phyloP scores from a whole-genome alignment of 2,888 invertebrate species.

The Mactromeris polynyma region DNA sequence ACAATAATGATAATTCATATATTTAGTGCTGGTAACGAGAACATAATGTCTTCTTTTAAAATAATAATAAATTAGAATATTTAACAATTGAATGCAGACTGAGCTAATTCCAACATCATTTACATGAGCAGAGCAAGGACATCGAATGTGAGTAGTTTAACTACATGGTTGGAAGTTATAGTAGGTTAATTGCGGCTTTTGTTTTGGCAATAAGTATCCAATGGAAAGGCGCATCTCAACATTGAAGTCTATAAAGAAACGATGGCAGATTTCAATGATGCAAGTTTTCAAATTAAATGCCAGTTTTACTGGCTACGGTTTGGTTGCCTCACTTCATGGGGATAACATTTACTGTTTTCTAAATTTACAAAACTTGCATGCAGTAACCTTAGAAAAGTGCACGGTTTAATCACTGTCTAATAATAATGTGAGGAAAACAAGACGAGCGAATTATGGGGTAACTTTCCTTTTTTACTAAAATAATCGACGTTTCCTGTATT shows the following conservation, averaged over 20 bases:
- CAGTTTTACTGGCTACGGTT: not conserved
- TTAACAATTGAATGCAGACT: too few relatives aligned
- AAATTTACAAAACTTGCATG: not conserved
- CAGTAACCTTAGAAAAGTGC: not conserved
- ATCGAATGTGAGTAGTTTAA: not conserved
- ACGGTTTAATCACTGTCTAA: not conserved
- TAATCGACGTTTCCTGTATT: constrained; percentile 31
- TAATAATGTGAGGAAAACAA: not conserved
- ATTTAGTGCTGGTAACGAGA: too few relatives aligned
- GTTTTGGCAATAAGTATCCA: constrained; percentile 18
- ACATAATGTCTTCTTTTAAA: too few relatives aligned
- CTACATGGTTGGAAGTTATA: too few relatives aligned
- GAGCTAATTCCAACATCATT: too few relatives aligned
- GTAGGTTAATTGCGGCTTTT: not conserved
- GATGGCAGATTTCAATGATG: not conserved
- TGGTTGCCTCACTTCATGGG: not conserved
- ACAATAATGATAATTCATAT: too few relatives aligned
- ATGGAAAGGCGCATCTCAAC: not conserved
- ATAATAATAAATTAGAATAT: too few relatives aligned
- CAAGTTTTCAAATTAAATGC: constrained; percentile 17
- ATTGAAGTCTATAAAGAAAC: not conserved
- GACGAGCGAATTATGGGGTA: not conserved
- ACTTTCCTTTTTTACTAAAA: not conserved
- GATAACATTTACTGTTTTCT: not conserved
- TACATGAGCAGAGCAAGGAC: not conserved